Evolutionary conservation across 2,113 vertebrate genomes (phyloP).

Genomic region (Apodemus speciosus): DNA sequence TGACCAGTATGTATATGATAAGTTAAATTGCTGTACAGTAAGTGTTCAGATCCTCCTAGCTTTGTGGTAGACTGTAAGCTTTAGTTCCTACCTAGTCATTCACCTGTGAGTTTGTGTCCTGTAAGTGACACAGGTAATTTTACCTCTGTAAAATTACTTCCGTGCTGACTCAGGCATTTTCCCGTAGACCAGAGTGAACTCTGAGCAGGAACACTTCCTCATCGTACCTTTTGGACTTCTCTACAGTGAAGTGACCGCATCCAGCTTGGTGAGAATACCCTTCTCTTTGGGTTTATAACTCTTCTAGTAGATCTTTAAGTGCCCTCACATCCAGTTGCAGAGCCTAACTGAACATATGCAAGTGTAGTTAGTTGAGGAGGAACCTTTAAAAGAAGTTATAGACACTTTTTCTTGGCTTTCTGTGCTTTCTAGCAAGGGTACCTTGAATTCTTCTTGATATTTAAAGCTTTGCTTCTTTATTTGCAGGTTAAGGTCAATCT

Average conservation of each 20-base stretch:
- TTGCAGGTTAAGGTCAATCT: constrained; percentile 94
- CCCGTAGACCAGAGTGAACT: constrained; percentile 92
- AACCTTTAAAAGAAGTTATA: not conserved
- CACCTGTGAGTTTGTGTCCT: not conserved
- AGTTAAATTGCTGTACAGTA: not conserved
- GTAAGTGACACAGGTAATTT: not conserved
- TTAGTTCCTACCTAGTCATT: not conserved
- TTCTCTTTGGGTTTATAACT: not conserved
- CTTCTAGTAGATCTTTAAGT: not conserved
- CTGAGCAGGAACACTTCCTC: constrained; percentile 95
- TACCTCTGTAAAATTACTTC: not conserved
- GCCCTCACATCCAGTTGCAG: not conserved
- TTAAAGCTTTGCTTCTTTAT: not conserved
- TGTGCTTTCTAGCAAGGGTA: not conserved
- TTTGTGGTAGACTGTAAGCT: not conserved
- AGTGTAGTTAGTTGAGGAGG: not conserved
- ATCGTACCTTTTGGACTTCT: constrained; percentile 97
- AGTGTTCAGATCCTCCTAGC: not conserved
- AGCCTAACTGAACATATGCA: too few relatives aligned
- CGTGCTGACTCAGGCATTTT: constrained; percentile 1
- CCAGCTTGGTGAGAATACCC: constrained; percentile 93
- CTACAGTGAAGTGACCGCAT: constrained; percentile 97
- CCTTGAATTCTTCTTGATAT: not conserved
- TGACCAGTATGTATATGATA: not conserved
- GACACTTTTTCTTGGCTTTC: constrained; percentile 23